Evolutionary conservation across 2,888 invertebrate genomes (phyloP).

Genomic region (Metopia argyrocephala): DNA sequence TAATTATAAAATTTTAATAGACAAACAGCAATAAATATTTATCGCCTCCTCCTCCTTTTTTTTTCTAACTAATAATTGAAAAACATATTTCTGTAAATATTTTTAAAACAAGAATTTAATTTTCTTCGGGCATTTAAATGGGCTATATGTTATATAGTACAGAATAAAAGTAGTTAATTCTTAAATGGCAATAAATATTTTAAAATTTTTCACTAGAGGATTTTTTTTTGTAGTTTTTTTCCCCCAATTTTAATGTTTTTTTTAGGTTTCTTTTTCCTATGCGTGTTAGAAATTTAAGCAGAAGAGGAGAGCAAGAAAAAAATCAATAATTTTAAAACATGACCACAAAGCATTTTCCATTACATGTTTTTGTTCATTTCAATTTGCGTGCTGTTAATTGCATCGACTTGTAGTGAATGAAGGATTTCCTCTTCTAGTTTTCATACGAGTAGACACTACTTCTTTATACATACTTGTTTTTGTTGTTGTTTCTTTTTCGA

Average conservation of each 20-base stretch:
- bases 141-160: not conserved
- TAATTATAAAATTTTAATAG: not conserved
- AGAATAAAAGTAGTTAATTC: not conserved
- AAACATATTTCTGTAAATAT: too few species aligned
- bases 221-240: not conserved
- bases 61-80: too few species aligned
- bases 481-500: not conserved
- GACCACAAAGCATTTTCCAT: constrained; percentile 53
- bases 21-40: not conserved
- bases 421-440: constrained; percentile 63
- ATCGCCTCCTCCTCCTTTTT: not conserved
- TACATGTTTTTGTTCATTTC: constrained; percentile 38
- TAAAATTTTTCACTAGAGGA: constrained; percentile 19
- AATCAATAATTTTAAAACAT: constrained; percentile 58
- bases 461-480: constrained; percentile 12
- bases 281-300: constrained; percentile 32
- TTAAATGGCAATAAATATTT: not conserved
- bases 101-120: too few species aligned
- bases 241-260: not conserved
- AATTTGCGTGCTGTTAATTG: constrained; percentile 64
- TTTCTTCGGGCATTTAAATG: not conserved
- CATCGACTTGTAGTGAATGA: constrained; percentile 57
- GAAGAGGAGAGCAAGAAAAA: constrained; percentile 14
- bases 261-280: not conserved
- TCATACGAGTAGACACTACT: constrained; percentile 9